phyloP scores from a whole-genome alignment of 2,888 invertebrate genomes.

The Nezara viridula region DNA sequence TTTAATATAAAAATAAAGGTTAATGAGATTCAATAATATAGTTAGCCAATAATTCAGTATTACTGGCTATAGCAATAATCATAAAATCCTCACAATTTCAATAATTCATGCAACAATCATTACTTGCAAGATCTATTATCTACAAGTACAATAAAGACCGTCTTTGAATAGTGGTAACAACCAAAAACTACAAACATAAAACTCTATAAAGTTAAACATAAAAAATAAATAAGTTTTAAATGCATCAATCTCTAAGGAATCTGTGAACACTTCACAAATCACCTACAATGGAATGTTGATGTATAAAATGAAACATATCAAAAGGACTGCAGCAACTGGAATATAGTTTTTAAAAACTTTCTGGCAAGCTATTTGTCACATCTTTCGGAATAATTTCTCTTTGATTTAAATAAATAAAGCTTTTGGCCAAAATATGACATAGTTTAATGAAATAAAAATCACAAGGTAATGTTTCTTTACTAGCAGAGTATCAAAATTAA shows the following conservation, averaged over 20 bases:
- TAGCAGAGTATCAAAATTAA: not conserved
- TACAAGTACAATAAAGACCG: not conserved
- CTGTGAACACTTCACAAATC: not conserved
- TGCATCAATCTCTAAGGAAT: not conserved
- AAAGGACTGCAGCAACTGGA: not conserved
- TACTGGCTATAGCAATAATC: not conserved
- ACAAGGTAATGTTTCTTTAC: not conserved
- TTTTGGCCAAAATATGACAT: not conserved
- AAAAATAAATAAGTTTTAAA: not conserved
- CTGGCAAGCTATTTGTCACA: not conserved
- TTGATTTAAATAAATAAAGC: not conserved
- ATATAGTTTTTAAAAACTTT: not conserved
- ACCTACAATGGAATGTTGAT: not conserved
- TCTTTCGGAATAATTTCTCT: not conserved
- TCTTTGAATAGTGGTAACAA: not conserved
- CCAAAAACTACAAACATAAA: not conserved
- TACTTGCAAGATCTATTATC: not conserved
- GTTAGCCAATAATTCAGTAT: not conserved
- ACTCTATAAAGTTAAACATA: not conserved
- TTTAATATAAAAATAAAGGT: not conserved
- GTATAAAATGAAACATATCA: not conserved
- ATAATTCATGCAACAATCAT: not conserved
- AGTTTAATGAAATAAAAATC: not conserved
- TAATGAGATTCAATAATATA: slow-evolving; percentile 7
- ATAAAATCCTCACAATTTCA: not conserved